These are phyloP conservation scores for Carassius gibelio DNA, from an alignment of 2,113 vertebrate genomes.

Conservation along the genomic window DNA sequence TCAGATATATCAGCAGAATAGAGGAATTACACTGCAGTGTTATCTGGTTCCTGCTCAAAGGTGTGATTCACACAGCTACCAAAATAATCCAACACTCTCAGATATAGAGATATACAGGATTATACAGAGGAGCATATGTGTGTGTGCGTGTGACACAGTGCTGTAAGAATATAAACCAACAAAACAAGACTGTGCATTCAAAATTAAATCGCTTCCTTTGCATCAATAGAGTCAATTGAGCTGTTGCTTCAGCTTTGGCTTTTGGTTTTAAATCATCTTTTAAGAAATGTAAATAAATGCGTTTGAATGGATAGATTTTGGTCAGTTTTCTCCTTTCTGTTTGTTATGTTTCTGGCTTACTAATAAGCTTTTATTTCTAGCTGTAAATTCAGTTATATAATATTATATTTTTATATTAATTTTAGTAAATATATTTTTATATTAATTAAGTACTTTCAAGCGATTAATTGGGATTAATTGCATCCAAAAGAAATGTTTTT, in stretches of 20 bases:
- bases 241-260: neutral
- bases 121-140: neutral
- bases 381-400: neutral
- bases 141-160: slow-evolving; percentile 21
- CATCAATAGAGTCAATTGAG: neutral
- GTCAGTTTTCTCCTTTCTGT: neutral
- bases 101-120: neutral
- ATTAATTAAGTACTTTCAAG: no score
- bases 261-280: neutral
- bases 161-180: neutral
- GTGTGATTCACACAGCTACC: slow-evolving; percentile 27
- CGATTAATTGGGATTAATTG: no score
- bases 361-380: neutral
- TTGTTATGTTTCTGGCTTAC: neutral
- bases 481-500: no score
- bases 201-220: neutral
- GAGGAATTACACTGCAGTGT: slow-evolving; percentile 19
- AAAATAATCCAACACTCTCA: slow-evolving; percentile 17
- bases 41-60: slow-evolving; percentile 11
- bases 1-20: slow-evolving; percentile 15
- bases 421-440: no score
- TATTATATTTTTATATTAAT: neutral
- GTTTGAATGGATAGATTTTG: neutral
- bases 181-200: slow-evolving; percentile 12
- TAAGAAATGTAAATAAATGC: neutral